A percentile compares a stretch with the other conserved stretches of the same genome.
Evolutionary conservation across 2,113 vertebrate genomes (phyloP).

Genomic region (Mesoclemmys tuberculata): DNA sequence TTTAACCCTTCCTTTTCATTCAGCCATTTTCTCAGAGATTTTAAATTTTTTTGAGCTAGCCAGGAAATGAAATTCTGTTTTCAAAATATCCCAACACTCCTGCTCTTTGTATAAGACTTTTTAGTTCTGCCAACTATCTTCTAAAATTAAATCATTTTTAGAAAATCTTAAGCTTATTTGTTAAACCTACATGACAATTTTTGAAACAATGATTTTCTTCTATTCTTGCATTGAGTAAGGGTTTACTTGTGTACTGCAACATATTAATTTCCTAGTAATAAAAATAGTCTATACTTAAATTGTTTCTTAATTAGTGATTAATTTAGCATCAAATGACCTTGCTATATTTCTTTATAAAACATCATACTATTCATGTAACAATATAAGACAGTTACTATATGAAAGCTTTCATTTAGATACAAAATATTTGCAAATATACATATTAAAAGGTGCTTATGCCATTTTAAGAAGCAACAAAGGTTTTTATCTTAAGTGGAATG

Average conservation of each 20-base stretch:
- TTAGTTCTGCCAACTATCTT: background rate
- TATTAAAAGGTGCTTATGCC: background rate
- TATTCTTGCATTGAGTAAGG: background rate
- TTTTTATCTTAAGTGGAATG: background rate
- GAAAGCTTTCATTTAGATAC: background rate
- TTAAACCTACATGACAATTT: background rate
- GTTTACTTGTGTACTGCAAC: background rate
- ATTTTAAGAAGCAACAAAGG: background rate
- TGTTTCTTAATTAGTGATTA: background rate
- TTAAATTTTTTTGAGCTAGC: background rate
- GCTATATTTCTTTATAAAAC: background rate
- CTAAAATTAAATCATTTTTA: background rate
- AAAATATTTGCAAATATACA: background rate
- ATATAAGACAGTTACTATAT: background rate
- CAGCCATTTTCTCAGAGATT: background rate
- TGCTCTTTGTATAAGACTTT: background rate
- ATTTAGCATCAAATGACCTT: background rate
- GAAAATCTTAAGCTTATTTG: background rate
- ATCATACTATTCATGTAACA: background rate
- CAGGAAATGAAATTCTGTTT: background rate
- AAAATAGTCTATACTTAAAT: background rate
- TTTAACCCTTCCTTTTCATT: background rate
- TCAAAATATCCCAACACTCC: background rate
- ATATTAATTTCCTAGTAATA: background rate
- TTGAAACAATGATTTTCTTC: background rate